These are phyloP conservation scores for Erebia epiphron DNA, from an alignment of 2,888 invertebrate species.

Conservation along the genomic window DNA sequence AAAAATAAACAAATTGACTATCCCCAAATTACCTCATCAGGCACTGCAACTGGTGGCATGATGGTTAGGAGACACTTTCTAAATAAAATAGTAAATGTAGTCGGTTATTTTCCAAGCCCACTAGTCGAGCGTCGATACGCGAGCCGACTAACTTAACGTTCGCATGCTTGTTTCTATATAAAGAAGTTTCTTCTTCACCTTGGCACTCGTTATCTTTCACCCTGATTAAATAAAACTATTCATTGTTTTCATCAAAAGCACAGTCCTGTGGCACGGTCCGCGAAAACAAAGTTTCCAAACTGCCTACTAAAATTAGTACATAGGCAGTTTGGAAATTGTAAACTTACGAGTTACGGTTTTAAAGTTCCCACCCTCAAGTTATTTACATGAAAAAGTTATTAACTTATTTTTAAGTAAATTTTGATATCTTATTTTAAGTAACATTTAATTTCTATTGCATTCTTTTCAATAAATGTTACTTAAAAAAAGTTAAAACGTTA, in stretches of 20 bases:
- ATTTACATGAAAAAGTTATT: no score
- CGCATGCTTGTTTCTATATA: conserved; percentile 61
- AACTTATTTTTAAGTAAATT: no score
- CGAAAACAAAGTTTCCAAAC: no score
- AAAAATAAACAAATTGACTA: conserved; percentile 3
- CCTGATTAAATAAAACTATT: conserved; percentile 20
- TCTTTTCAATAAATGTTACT: no score
- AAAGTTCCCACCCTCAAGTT: no score
- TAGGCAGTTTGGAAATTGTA: not conserved
- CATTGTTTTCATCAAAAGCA: not conserved
- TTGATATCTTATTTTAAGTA: no score
- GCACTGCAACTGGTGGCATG: conserved; percentile 77
- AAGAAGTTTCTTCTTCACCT: conserved; percentile 48
- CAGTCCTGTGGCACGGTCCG: not conserved
- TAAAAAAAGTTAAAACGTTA: no score
- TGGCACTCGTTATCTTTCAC: conserved; percentile 62
- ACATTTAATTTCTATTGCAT: no score
- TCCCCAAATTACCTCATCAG: conserved; percentile 65
- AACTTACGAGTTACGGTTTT: no score
- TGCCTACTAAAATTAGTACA: not conserved
- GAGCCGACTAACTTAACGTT: conserved; percentile 64
- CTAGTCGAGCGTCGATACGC: conserved; percentile 52
- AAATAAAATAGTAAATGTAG: conserved; percentile 13
- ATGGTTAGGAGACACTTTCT: conserved; percentile 12
- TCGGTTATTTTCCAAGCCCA: conserved; percentile 36